phyloP scores from a whole-genome alignment of 2,797 vertebrate species.

The Perodicticus potto region DNA sequence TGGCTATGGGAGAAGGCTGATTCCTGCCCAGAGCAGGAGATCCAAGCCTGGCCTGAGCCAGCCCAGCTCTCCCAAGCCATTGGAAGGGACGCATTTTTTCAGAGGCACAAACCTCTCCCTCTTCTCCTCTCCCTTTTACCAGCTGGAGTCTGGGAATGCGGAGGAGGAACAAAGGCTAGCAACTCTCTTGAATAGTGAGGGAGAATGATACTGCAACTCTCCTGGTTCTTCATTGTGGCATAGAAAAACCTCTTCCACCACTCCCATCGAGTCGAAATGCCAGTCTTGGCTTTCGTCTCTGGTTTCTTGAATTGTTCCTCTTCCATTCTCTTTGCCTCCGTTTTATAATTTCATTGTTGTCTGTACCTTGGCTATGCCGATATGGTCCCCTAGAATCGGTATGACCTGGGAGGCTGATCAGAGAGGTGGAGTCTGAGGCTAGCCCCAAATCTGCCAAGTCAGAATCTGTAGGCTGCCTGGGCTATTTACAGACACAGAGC shows the following conservation, averaged over 20 bases:
- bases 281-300: background rate
- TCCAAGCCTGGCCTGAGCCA: background rate
- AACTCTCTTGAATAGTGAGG: background rate
- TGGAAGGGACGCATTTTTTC: background rate
- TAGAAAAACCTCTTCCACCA: rapidly evolving
- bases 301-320: background rate
- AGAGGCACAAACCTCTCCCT: background rate
- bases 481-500: rapidly evolving
- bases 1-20: background rate
- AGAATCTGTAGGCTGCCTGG: background rate
- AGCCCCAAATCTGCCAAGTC: background rate
- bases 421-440: background rate
- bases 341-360: rapidly evolving
- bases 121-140: background rate
- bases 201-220: background rate
- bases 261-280: rapidly evolving
- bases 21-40: background rate
- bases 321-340: rapidly evolving
- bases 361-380: background rate
- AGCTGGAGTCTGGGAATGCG: background rate
- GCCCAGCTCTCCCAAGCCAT: background rate
- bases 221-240: background rate
- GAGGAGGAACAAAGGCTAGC: background rate
- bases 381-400: too few species aligned
- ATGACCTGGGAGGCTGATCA: background rate